Evolutionary conservation across 2,888 invertebrate species (phyloP), one percentile per base, ranked within the genome.

Genomic region (Coenonympha arcania): DNA sequence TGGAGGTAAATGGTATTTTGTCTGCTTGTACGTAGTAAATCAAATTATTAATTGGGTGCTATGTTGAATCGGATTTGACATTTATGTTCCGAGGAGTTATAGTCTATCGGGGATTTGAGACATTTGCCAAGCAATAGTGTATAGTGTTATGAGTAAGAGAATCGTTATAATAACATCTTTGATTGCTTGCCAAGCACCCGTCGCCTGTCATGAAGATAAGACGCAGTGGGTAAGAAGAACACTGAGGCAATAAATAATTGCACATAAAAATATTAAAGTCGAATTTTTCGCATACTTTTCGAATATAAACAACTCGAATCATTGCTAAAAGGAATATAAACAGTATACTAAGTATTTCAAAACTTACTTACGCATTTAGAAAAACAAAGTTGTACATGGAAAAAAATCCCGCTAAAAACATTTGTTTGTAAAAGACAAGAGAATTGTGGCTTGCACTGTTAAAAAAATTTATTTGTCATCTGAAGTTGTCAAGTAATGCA

Each of bases 141-240:
- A 72, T 76, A 66, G 67, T 69, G 68, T 77, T 85, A 83, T 85
- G 83, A 85, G 80, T 76, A 62, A 73, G 70, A 64, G 65, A 76
- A 64, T 74, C 73, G 74, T 83, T 79, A 76, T 79, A 76, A 82
- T 81, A 83, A 80, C 77, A 78, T 79, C 64, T 74, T 69, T 76
- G 79, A 74, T 69, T 58, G 65, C 61, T 54, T 83, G 85, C 85
- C 85, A 86, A 84, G 70, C 66, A 66, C 62, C 64, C 70, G 75
- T 77, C 76, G 66, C 62, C 64, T 70, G 75, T 77, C 76, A 63
- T 64, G 66, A 59, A 64, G 65, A 67, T 61, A 59, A 62, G 61
- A 61, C 54, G 60, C 59, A 71, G 74, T 76, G 72, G 76, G 72
- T 24, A 54, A 60, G 18, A 22, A 36, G 37, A 6, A 37, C 15